Conservation (phyloP, 2,888 invertebrate species). For the Callimorpha dominula region DNA sequence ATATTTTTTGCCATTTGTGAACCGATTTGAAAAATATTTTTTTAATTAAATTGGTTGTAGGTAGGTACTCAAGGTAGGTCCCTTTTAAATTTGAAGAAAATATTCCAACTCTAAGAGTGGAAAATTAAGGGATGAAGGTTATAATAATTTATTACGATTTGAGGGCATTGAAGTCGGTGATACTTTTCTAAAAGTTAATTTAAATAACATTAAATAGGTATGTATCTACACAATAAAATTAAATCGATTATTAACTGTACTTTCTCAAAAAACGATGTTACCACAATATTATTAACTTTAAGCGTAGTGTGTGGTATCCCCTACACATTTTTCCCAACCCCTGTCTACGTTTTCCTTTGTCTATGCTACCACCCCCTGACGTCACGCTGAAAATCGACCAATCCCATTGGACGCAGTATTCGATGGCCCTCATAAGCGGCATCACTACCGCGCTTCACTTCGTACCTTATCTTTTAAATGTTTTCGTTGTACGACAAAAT, state of each 20-base stretch:
- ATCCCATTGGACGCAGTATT: conserved; percentile 85
- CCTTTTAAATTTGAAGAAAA: too few species aligned
- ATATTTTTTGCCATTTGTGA: too few species aligned
- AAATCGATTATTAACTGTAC: not conserved
- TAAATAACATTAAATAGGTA: not conserved
- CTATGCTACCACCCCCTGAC: conserved; percentile 87
- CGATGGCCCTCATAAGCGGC: conserved; percentile 77
- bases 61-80: too few species aligned
- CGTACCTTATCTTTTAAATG: conserved; percentile 76
- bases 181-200: too few species aligned
- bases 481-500: conserved; percentile 79
- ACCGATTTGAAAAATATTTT: too few species aligned
- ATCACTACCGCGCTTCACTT: conserved; percentile 75
- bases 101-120: too few species aligned
- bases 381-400: conserved; percentile 88
- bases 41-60: too few species aligned
- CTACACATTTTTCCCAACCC: conserved; percentile 63
- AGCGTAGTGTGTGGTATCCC: conserved; percentile 43
- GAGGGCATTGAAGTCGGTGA: too few species aligned
- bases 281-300: conserved; percentile 9
- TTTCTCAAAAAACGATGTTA: conserved; percentile 12
- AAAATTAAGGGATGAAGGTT: too few species aligned
- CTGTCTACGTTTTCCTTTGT: conserved; percentile 71
- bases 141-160: too few species aligned
- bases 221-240: not conserved